Percentiles rank a stretch among this genome's conserved stretches.
Conservation (phyloP, 64 coral and sea anemone genomes). For the Dendronephthya gigantea region DNA sequence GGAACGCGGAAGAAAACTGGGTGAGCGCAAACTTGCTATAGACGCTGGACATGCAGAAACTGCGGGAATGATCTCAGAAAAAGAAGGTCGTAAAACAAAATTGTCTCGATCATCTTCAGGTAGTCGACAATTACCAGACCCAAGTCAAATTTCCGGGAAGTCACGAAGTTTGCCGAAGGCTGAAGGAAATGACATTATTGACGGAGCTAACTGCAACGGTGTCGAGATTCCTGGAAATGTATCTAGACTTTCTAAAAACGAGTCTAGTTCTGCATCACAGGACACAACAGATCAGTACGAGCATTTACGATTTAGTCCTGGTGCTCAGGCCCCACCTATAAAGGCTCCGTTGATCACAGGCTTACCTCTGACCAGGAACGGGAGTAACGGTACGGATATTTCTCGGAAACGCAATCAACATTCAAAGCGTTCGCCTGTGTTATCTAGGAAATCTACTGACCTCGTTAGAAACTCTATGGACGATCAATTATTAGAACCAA, state of each 20-base stretch:
- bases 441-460: not conserved
- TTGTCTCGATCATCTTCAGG: not conserved
- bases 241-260: not conserved
- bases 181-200: not conserved
- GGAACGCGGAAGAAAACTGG: not conserved
- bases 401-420: not conserved
- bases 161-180: not conserved
- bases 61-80: not conserved
- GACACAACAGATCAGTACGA: not conserved
- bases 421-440: not conserved
- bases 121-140: slow-evolving; percentile 5
- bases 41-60: not conserved
- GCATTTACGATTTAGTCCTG: not conserved
- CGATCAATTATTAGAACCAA: not conserved
- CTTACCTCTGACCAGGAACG: not conserved
- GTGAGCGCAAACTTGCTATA: not conserved
- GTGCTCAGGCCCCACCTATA: slow-evolving; percentile 4
- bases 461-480: not conserved
- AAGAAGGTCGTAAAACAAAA: not conserved
- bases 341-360: slow-evolving; percentile 6
- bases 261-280: not conserved
- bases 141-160: slow-evolving; percentile 7
- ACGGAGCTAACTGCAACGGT: not conserved
- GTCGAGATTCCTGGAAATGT: not conserved
- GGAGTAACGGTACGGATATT: not conserved